phyloP scores from a whole-genome alignment of 2,113 vertebrate species.

The Pelodiscus sinensis region DNA sequence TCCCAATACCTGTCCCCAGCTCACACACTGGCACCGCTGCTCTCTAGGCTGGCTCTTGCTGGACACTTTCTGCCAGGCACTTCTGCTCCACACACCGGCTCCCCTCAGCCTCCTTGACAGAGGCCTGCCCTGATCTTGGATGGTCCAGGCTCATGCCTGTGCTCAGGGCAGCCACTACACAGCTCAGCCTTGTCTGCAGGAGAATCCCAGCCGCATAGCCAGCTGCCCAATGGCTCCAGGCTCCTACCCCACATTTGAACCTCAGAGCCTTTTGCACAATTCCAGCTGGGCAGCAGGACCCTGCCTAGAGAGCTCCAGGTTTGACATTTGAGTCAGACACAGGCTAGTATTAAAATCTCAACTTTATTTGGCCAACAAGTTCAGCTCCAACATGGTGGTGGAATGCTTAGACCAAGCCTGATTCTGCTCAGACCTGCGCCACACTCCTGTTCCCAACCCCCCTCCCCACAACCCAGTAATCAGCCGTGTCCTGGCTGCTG shows the following conservation, averaged over 20 bases:
- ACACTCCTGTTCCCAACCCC: conserved; percentile 35
- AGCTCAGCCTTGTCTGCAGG: background rate
- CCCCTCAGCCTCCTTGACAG: too few relatives aligned
- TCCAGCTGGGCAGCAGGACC: background rate
- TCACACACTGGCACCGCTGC: too few relatives aligned
- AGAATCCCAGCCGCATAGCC: too few relatives aligned
- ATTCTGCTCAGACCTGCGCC: conserved; percentile 8
- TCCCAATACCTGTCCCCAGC: too few relatives aligned
- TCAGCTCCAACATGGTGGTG: conserved; percentile 83
- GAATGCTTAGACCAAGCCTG: conserved; percentile 81
- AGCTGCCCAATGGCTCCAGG: background rate
- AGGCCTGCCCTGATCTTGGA: too few relatives aligned
- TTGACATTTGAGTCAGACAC: background rate
- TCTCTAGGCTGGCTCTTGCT: too few relatives aligned
- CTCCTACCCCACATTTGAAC: background rate
- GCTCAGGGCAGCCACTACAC: background rate
- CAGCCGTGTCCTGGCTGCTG: conserved; percentile 40
- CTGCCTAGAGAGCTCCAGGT: background rate
- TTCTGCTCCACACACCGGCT: too few relatives aligned
- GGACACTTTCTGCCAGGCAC: too few relatives aligned
- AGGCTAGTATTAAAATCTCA: conserved; percentile 80
- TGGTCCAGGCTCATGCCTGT: too few relatives aligned
- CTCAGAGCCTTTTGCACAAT: background rate
- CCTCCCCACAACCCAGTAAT: conserved; percentile 39
- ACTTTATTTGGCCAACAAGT: conserved; percentile 96